phyloP scores from a whole-genome alignment of 2,113 vertebrate genomes.

The Meriones unguiculatus region DNA sequence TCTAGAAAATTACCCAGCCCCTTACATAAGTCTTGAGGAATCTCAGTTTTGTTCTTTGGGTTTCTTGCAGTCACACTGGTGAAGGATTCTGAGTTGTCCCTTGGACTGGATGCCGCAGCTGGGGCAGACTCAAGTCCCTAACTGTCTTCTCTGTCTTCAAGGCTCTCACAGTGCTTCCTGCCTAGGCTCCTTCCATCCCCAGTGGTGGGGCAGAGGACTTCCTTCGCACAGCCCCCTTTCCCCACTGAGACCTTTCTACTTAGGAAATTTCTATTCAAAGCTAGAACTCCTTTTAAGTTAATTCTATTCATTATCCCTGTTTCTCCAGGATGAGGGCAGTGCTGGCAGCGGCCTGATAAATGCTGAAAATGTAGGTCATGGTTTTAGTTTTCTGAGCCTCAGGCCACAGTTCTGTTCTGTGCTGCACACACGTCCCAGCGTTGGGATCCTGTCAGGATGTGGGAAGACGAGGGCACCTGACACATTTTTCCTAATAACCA shows the following conservation, averaged over 20 bases:
- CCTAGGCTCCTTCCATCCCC: background rate
- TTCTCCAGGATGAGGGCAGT: background rate
- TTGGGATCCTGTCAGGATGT: background rate
- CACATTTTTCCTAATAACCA: conserved; percentile 43
- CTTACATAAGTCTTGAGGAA: conserved; percentile 65
- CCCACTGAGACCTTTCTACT: background rate
- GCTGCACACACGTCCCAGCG: background rate
- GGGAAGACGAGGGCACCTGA: background rate
- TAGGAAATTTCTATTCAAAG: conserved; percentile 33
- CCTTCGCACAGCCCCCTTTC: background rate
- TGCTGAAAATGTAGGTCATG: conserved; percentile 60
- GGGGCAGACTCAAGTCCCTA: background rate
- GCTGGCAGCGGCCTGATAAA: conserved; percentile 48
- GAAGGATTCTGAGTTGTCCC: background rate
- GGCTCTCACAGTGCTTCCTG: background rate
- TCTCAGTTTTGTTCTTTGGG: conserved; percentile 63
- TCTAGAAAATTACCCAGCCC: conserved; percentile 68
- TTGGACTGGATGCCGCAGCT: background rate
- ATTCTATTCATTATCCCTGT: background rate
- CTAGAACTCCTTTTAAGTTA: background rate
- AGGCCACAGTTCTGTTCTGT: background rate
- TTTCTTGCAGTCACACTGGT: background rate
- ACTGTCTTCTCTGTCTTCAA: too few relatives aligned
- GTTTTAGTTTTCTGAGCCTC: conserved; percentile 26
- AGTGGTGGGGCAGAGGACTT: accelerated